Evolutionary conservation across 2,888 invertebrate species (phyloP).

Genomic region (Lamellibrachia satsuma): DNA sequence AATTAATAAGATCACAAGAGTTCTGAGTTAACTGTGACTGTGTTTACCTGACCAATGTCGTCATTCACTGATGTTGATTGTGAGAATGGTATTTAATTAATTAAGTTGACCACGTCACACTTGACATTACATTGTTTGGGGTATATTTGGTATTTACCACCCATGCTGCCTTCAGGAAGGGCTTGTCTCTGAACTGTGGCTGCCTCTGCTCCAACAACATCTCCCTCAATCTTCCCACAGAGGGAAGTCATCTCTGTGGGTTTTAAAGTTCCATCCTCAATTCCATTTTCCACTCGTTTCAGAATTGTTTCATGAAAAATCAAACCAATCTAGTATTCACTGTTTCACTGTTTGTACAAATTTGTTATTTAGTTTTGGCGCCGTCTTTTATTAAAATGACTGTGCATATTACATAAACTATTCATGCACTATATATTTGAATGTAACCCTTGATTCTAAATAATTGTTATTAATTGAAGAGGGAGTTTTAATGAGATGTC

Average conservation of each 20-base stretch:
- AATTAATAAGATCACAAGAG: constrained; percentile 1
- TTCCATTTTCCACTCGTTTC: too few relatives aligned
- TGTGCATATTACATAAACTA: too few relatives aligned
- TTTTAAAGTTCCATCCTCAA: too few relatives aligned
- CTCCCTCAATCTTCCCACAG: neutral
- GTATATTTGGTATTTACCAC: neutral
- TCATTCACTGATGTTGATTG: too few relatives aligned
- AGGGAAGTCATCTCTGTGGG: neutral
- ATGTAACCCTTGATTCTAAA: too few relatives aligned
- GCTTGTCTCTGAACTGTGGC: neutral
- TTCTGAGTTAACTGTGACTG: neutral
- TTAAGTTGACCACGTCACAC: neutral
- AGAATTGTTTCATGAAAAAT: too few relatives aligned
- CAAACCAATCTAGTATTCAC: too few relatives aligned
- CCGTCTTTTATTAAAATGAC: too few relatives aligned
- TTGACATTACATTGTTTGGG: neutral
- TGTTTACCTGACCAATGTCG: neutral
- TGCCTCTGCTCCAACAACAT: neutral
- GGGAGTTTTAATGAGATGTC: neutral
- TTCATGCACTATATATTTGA: too few relatives aligned
- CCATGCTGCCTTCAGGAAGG: neutral
- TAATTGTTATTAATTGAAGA: too few relatives aligned
- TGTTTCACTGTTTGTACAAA: too few relatives aligned
- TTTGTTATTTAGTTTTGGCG: too few relatives aligned
- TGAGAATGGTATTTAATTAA: neutral